Conservation (phyloP, 92 coral and sea anemone genomes). For the Hydrozoanthus gracilis region DNA sequence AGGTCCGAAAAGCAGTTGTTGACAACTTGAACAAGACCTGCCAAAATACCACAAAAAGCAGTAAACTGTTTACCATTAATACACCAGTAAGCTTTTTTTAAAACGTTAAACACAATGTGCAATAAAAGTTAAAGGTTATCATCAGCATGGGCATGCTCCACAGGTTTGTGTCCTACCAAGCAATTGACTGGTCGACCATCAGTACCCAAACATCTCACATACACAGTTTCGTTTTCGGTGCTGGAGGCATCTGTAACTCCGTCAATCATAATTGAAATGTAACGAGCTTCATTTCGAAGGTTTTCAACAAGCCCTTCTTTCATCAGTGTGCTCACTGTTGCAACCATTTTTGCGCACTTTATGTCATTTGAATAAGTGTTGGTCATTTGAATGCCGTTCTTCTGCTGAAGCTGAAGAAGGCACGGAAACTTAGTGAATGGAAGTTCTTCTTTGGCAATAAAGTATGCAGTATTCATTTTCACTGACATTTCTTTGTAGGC, state of each 20-base stretch:
- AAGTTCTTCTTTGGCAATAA: conserved; percentile 44
- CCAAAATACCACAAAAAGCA: conserved; percentile 34
- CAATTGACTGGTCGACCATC: conserved; percentile 57
- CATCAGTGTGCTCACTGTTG: conserved; percentile 43
- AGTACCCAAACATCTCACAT: conserved; percentile 38
- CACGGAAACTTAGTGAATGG: conserved; percentile 42
- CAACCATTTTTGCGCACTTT: conserved; percentile 49
- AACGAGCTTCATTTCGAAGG: no score
- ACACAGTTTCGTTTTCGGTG: conserved; percentile 36
- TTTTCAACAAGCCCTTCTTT: conserved; percentile 36
- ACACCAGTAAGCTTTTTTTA: conserved; percentile 26
- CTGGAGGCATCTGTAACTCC: conserved; percentile 22
- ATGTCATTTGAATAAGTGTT: conserved; percentile 46
- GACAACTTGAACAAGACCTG: conserved; percentile 45
- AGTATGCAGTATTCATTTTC: conserved; percentile 51
- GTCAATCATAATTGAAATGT: conserved; percentile 36
- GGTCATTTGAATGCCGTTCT: conserved; percentile 46
- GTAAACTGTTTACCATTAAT: conserved; percentile 29
- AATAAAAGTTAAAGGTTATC: conserved; percentile 31
- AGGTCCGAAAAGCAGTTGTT: conserved; percentile 44
- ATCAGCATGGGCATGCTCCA: conserved; percentile 49
- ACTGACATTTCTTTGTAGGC: conserved; percentile 46
- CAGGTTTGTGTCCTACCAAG: conserved; percentile 52
- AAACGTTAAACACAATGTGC: conserved; percentile 20
- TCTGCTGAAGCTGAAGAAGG: conserved; percentile 57